Evolutionary conservation across 2,113 vertebrate genomes (phyloP).

Genomic region (Malurus melanocephalus): DNA sequence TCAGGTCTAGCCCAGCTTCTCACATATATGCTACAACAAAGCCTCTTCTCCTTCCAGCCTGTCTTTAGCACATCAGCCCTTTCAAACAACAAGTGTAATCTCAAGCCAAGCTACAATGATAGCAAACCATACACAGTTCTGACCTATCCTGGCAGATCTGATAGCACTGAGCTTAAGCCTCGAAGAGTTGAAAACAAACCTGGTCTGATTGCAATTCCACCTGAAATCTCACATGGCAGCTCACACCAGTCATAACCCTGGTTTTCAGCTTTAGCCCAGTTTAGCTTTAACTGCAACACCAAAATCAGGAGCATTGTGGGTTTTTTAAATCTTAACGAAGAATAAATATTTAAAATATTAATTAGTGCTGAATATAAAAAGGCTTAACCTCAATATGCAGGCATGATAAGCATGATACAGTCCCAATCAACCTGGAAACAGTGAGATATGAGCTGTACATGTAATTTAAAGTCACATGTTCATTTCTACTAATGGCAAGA

Average conservation of each 20-base stretch:
- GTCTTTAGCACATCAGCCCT: neutral
- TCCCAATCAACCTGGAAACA: neutral
- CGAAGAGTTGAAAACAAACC: neutral
- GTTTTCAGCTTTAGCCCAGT: neutral
- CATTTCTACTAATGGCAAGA: neutral
- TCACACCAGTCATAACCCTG: neutral
- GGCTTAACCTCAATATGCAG: neutral
- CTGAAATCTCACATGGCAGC: neutral
- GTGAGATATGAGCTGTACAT: neutral
- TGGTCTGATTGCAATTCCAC: neutral
- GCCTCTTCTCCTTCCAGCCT: neutral
- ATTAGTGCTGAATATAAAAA: neutral
- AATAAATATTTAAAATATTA: neutral
- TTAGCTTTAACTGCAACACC: neutral
- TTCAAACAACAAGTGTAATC: neutral
- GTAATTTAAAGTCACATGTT: neutral
- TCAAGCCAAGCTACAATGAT: neutral
- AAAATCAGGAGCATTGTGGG: neutral
- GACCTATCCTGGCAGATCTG: neutral
- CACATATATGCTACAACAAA: neutral
- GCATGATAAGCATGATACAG: neutral
- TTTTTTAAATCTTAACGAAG: neutral
- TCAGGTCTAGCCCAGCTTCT: neutral
- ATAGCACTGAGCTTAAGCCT: neutral
- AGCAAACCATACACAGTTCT: neutral